Percentiles rank a stretch among this genome's conserved stretches.
These are phyloP conservation scores for Dryoscopus gambensis DNA, from an alignment of 2,113 vertebrate species.

Conservation along the genomic window DNA sequence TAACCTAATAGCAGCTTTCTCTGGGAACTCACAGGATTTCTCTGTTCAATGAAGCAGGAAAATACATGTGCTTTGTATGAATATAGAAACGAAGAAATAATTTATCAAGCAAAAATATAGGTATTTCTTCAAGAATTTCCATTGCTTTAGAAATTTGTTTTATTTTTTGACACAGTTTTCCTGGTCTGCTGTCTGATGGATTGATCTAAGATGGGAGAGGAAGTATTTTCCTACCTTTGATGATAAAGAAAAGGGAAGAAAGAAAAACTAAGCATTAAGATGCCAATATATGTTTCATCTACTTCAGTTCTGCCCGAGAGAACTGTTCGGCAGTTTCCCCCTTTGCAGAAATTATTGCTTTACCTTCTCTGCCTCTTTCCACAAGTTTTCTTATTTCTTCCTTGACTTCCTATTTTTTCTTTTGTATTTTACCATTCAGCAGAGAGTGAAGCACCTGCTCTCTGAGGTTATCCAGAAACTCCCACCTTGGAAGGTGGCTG, in stretches of 20 bases:
- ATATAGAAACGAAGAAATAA: constrained; percentile 19
- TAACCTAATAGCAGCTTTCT: background rate
- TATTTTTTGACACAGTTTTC: background rate
- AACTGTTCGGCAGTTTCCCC: background rate
- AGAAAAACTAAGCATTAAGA: background rate
- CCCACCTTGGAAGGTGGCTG: background rate
- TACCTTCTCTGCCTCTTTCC: background rate
- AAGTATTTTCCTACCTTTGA: background rate
- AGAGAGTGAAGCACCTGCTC: background rate
- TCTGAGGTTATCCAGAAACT: background rate
- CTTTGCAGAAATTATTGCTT: background rate
- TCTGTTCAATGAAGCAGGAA: constrained; percentile 2
- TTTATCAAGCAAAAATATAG: background rate
- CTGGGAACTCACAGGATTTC: background rate
- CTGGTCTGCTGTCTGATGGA: background rate
- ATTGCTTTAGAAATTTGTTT: background rate
- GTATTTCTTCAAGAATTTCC: background rate
- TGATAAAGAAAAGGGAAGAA: background rate
- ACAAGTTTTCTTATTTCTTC: background rate
- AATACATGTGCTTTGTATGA: background rate
- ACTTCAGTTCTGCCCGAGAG: background rate
- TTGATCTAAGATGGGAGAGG: background rate
- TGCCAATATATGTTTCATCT: background rate
- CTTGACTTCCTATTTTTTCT: background rate
- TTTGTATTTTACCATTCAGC: background rate